phyloP scores from a whole-genome alignment of 1,140 invertebrate genomes.

The Theocolax elegans region DNA sequence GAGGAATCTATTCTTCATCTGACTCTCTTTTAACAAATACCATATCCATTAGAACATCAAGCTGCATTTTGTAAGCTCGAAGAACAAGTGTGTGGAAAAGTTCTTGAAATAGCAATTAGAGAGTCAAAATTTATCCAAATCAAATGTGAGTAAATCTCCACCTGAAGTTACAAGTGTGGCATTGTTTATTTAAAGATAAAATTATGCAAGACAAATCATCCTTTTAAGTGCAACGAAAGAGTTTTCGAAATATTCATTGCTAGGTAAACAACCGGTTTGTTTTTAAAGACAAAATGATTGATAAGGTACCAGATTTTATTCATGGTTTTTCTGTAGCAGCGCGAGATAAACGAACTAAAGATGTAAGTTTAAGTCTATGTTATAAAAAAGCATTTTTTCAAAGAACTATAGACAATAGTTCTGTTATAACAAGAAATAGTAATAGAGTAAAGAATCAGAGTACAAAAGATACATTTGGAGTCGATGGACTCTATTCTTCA shows the following conservation, averaged over 20 bases:
- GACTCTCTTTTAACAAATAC: constrained; percentile 52
- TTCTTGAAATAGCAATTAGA: constrained; percentile 59
- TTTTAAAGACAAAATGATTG: constrained; percentile 32
- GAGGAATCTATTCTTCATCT: constrained; percentile 55
- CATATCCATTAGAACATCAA: constrained; percentile 46
- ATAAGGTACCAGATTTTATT: constrained; percentile 28
- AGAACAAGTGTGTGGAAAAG: constrained; percentile 45
- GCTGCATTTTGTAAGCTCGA: constrained; percentile 45
- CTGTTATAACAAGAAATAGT: constrained; percentile 44
- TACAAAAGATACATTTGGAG: constrained; percentile 32
- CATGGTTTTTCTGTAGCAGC: constrained; percentile 15
- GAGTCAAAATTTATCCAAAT: constrained; percentile 49
- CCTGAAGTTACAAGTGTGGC: constrained; percentile 49
- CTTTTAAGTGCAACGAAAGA: no score
- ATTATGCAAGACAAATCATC: constrained; percentile 53
- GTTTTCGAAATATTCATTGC: no score
- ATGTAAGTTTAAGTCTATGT: constrained; percentile 19
- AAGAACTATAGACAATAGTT: constrained; percentile 38
- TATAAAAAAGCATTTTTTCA: constrained; percentile 29
- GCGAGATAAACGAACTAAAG: constrained; percentile 15
- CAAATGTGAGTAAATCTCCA: constrained; percentile 27
- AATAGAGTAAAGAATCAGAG: constrained; percentile 19
- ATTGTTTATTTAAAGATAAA: constrained; percentile 55
- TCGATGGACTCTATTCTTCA: constrained; percentile 58
- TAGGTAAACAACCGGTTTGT: no score